Evolutionary conservation across 2,797 vertebrate species (phyloP), one percentile per base, ranked within the genome.

Genomic region (Enteromius mattozi): DNA sequence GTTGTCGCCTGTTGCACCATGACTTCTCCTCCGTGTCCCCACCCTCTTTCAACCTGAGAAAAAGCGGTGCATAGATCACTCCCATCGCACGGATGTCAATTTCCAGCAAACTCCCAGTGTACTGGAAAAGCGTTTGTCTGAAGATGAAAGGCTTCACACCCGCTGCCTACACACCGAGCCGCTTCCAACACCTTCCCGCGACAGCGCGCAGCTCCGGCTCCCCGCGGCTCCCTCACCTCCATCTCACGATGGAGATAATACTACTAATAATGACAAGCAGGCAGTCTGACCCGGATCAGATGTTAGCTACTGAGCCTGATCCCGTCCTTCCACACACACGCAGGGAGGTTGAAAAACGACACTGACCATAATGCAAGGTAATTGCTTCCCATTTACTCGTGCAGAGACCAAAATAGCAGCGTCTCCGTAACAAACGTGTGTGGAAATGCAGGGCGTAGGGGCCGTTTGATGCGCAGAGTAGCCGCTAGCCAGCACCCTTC

Each of bases 111-210:
- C 89, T 89, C 86, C 45, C 47, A 81, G 89, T 92, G 90, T 95
- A 93, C 90, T 92, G 90, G 92, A 93, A 94, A 93, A 94, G 91
- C 94, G 59, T 94, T 94, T 93, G 92, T 94, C 92, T 95, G 90
- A 89, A 95, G 94, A 96, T 95, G 93, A 96, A 96, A 95, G 94
- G 92, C 93, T 95, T 95, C 94, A 95, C 94, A 94, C 94, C 93
- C 94, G 91, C 94, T 94, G 94, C 95, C 94, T 94, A 94, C 95
- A 94, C 93, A 92, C 92, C 90, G 90, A 84, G 92, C 89, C 86
- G 91, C 92, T 93, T 91, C 93, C 92, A 91, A 95, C 94, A 96
- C 95, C 94, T 95, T 94, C 92, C 92, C 90, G 93, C 90, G 93
- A 95, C 93, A 91, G 93, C 92, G 90, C 92, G 90, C 92, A 93